A percentile compares a stretch with the other conserved stretches of the same genome.
Evolutionary conservation across 2,888 invertebrate genomes (phyloP).

Genomic region (Callyntrura sp.): DNA sequence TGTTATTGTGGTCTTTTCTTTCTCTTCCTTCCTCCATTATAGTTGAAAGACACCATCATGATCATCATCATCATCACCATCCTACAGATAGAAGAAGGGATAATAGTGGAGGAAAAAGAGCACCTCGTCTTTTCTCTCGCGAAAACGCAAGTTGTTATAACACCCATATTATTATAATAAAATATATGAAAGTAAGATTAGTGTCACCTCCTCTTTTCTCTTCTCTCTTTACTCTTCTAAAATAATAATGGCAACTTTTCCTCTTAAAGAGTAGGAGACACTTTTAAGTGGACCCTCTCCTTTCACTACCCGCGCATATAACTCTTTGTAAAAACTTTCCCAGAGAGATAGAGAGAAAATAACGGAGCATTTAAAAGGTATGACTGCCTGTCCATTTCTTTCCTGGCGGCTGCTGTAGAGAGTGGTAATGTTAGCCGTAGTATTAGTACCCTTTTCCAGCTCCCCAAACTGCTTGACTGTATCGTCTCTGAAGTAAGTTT

Average conservation of each 20-base stretch:
- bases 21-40: slow-evolving; percentile 1
- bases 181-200: slow-evolving; percentile 41
- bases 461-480: not conserved
- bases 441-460: not conserved
- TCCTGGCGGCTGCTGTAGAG: too few species aligned
- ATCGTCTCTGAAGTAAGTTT: slow-evolving; percentile 22
- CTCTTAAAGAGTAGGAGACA: not conserved
- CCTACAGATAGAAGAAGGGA: not conserved
- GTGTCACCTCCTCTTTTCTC: slow-evolving; percentile 21
- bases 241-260: not conserved
- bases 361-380: not conserved
- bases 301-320: not conserved
- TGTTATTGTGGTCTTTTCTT: slow-evolving; percentile 6
- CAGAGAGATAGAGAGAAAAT: not conserved
- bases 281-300: slow-evolving; percentile 9
- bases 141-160: not conserved
- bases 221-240: not conserved
- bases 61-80: not conserved
- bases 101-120: not conserved
- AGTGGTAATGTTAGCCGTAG: too few species aligned
- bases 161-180: slow-evolving; percentile 45
- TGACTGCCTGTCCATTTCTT: not conserved
- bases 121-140: not conserved
- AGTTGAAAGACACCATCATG: not conserved
- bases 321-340: not conserved